Evolutionary conservation across 2,888 invertebrate species (phyloP).

Genomic region (Noctua janthina): DNA sequence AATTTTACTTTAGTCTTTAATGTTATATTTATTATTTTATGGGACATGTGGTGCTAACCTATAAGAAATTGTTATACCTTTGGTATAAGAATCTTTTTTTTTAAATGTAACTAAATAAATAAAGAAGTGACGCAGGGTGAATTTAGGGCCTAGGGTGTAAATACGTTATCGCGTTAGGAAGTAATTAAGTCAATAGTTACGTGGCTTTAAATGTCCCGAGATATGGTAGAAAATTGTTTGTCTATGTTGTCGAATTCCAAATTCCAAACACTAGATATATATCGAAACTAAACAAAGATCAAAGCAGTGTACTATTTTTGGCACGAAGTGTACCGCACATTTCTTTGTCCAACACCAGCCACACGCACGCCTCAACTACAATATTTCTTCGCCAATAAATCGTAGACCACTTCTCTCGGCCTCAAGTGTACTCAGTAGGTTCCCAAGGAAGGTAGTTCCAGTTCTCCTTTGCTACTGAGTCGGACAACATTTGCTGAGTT

Average conservation of each 20-base stretch:
- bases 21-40: too few species aligned
- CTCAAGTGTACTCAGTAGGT: constrained; percentile 44
- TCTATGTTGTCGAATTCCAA: neutral
- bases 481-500: constrained; percentile 58
- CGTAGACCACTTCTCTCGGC: constrained; percentile 24
- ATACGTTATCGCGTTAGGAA: neutral
- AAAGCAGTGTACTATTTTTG: neutral
- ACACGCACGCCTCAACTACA: neutral
- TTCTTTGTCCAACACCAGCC: neutral
- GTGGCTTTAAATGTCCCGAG: neutral
- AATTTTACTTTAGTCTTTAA: too few species aligned
- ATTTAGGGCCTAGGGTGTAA: neutral
- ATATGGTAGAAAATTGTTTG: neutral
- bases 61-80: too few species aligned
- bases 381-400: constrained; percentile 38
- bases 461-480: constrained; percentile 33
- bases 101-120: neutral
- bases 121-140: neutral
- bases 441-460: constrained; percentile 42
- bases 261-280: neutral
- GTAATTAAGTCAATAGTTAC: neutral
- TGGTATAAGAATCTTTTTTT: too few species aligned
- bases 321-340: neutral
- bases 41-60: too few species aligned
- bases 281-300: neutral